Percentiles rank a stretch among this genome's conserved stretches.
phyloP scores from a whole-genome alignment of 2,113 vertebrate genomes.

The Chaenogobius annularis region DNA sequence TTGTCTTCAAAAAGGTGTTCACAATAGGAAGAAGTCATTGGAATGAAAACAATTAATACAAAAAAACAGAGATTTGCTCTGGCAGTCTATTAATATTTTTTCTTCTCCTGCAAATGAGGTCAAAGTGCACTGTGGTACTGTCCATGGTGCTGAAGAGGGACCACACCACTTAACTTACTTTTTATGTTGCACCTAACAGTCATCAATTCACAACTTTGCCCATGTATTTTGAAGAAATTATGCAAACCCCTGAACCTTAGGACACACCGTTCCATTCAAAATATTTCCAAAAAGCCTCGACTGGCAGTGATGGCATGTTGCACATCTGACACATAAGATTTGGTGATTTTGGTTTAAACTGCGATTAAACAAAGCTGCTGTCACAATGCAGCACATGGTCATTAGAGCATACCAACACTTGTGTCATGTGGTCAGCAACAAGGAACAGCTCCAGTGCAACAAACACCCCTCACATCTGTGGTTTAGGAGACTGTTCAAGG shows the following conservation, averaged over 20 bases:
- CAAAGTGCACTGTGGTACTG: constrained; percentile 34
- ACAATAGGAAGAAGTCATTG: background rate
- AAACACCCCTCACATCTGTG: constrained; percentile 22
- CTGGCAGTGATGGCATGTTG: constrained; percentile 11
- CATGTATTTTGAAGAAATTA: background rate
- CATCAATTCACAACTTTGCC: background rate
- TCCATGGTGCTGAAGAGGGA: constrained; percentile 65
- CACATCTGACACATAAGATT: constrained; percentile 17
- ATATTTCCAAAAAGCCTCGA: background rate
- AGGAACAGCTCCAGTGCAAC: constrained; percentile 40
- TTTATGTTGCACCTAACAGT: background rate
- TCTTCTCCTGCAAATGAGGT: too few relatives aligned
- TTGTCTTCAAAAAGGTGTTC: background rate
- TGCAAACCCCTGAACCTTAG: background rate
- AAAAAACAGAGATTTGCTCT: background rate
- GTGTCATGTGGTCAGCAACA: constrained; percentile 50
- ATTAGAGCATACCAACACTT: constrained; percentile 45
- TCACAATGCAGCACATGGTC: constrained; percentile 24
- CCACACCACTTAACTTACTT: background rate
- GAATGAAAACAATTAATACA: background rate
- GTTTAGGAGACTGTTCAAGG: constrained; percentile 44
- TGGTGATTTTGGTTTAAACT: constrained; percentile 28
- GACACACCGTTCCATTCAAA: background rate
- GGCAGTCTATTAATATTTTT: background rate
- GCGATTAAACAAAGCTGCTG: constrained; percentile 39